These are phyloP conservation scores for Vulpes lagopus DNA, from an alignment of 2,113 vertebrate species.

Conservation along the genomic window DNA sequence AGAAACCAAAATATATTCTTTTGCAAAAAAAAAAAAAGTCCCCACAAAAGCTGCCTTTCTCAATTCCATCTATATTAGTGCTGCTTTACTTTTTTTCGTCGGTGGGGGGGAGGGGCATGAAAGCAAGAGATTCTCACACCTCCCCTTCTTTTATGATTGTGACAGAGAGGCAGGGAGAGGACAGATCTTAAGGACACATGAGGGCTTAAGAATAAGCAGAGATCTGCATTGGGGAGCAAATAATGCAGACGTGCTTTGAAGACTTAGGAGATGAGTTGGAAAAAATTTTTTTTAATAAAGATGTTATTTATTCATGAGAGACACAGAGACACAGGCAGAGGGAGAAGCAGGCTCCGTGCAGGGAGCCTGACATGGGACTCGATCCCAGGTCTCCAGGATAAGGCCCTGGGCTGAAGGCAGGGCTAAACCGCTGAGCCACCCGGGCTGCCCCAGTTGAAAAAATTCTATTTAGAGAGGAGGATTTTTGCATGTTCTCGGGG, in stretches of 20 bases:
- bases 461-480: neutral
- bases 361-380: too few species aligned
- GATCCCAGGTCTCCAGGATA: too few species aligned
- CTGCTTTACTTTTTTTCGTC: neutral
- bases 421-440: too few species aligned
- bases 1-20: neutral
- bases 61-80: slow-evolving; percentile 33
- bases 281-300: too few species aligned
- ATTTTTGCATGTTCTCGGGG: slow-evolving; percentile 12
- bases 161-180: neutral
- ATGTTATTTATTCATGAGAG: too few species aligned
- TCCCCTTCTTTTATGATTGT: neutral
- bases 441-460: neutral
- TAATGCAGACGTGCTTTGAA: neutral
- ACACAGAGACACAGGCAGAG: too few species aligned
- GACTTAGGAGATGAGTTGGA: neutral
- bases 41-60: neutral
- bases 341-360: too few species aligned
- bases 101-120: neutral
- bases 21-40: neutral
- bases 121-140: neutral
- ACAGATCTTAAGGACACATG: neutral
- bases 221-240: neutral
- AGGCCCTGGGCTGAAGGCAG: too few species aligned
- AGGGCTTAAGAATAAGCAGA: neutral